Percentiles rank a stretch among this genome's conserved stretches.
Conservation (phyloP, 1,140 invertebrate species). For the Latrodectus geometricus region DNA sequence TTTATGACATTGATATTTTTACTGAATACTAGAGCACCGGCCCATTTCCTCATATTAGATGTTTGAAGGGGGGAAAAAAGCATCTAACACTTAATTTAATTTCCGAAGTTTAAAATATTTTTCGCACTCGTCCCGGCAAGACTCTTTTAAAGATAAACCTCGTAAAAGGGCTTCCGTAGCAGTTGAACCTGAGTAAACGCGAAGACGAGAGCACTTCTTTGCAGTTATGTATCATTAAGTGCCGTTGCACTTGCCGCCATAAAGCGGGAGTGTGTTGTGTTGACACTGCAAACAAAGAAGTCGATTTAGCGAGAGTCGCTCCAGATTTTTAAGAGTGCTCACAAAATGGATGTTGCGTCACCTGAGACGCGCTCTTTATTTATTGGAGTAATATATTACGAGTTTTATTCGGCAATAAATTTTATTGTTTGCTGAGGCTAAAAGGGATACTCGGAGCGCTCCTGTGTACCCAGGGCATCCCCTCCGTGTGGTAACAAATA, state of each 20-base stretch:
- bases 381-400: constrained; percentile 59
- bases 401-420: constrained; percentile 60
- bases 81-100: too few species aligned
- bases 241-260: constrained; percentile 22
- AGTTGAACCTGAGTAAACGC: constrained; percentile 14
- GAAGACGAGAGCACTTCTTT: neutral
- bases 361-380: constrained; percentile 47
- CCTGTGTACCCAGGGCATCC: constrained; percentile 3
- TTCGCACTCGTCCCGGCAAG: neutral
- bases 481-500: too few species aligned
- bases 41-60: too few species aligned
- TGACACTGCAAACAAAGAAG: constrained; percentile 49
- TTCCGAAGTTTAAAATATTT: neutral
- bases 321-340: constrained; percentile 14
- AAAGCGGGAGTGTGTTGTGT: constrained; percentile 35
- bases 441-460: constrained; percentile 26
- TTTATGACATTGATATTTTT: too few species aligned
- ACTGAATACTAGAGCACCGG: too few species aligned
- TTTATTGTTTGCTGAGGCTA: constrained; percentile 60
- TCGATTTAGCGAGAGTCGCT: constrained; percentile 8
- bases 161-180: neutral
- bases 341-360: constrained; percentile 54
- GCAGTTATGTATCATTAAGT: constrained; percentile 43
- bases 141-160: neutral
- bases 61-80: too few species aligned